Evolutionary conservation across 1,140 invertebrate genomes (phyloP).

Genomic region (Bacillus rossius): DNA sequence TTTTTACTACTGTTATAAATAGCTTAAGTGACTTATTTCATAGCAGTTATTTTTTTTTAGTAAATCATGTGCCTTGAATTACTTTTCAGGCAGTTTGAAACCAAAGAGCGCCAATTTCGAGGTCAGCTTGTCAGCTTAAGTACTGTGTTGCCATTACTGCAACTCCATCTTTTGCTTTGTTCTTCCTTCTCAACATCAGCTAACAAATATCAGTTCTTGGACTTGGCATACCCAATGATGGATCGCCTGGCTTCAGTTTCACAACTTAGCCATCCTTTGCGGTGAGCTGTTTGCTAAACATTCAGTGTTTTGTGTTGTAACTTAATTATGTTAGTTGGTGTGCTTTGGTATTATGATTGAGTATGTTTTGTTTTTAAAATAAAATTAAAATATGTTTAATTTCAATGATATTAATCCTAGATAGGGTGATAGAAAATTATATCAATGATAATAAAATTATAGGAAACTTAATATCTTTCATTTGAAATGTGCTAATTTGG

Average conservation of each 20-base stretch:
- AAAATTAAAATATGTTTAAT: too few species aligned
- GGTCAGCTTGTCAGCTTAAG: conserved; percentile 52
- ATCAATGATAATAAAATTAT: too few species aligned
- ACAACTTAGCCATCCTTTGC: conserved; percentile 58
- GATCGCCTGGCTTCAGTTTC: conserved; percentile 57
- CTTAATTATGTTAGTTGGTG: neutral
- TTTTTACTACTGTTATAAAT: neutral
- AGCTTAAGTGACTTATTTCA: neutral
- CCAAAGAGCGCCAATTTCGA: conserved; percentile 57
- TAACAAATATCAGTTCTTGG: conserved; percentile 66
- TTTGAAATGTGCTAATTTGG: too few species aligned
- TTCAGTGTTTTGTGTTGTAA: neutral
- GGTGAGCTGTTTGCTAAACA: conserved; percentile 37
- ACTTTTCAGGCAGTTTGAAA: conserved; percentile 53
- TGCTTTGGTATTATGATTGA: neutral
- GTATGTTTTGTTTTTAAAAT: too few species aligned
- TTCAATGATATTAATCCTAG: too few species aligned
- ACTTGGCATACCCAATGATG: conserved; percentile 59
- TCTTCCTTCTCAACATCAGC: conserved; percentile 59
- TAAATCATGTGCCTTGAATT: conserved; percentile 2
- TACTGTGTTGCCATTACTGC: conserved; percentile 56
- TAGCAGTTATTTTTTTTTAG: neutral
- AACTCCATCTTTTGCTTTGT: conserved; percentile 59
- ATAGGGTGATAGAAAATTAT: too few species aligned
- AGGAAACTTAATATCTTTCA: too few species aligned